Percentiles rank a stretch among this genome's conserved stretches.
Conservation (phyloP, 1,140 invertebrate genomes). For the Laupala kohalensis region DNA sequence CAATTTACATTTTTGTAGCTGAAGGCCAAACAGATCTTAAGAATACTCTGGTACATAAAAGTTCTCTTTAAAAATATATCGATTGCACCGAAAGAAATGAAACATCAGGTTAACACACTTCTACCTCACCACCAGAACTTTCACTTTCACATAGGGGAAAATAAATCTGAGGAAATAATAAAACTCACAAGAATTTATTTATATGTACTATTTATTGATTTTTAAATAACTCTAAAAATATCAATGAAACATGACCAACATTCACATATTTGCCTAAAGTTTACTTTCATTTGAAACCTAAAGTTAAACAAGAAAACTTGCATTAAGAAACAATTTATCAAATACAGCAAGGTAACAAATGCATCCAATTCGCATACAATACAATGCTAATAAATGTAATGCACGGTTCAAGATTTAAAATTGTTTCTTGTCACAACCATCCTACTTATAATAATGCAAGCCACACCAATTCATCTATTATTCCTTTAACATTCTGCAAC, state of each 20-base stretch:
- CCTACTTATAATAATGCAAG: neutral
- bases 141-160: too few species aligned
- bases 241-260: conserved; percentile 8
- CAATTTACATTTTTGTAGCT: too few species aligned
- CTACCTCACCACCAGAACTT: too few species aligned
- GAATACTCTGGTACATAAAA: too few species aligned
- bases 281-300: neutral
- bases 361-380: neutral
- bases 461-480: neutral
- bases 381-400: neutral
- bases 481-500: neutral
- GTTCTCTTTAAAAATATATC: too few species aligned
- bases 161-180: neutral
- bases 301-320: neutral
- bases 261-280: conserved; percentile 3
- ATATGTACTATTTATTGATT: conserved; percentile 2
- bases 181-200: neutral
- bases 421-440: neutral
- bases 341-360: neutral
- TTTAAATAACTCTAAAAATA: conserved; percentile 7
- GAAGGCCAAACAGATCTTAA: too few species aligned
- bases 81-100: too few species aligned
- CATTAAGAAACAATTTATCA: neutral
- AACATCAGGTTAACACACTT: too few species aligned
- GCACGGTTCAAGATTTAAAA: neutral